These are phyloP conservation scores for Telmatochromis bifrenatus DNA, from an alignment of 2,113 vertebrate species.

Conservation along the genomic window DNA sequence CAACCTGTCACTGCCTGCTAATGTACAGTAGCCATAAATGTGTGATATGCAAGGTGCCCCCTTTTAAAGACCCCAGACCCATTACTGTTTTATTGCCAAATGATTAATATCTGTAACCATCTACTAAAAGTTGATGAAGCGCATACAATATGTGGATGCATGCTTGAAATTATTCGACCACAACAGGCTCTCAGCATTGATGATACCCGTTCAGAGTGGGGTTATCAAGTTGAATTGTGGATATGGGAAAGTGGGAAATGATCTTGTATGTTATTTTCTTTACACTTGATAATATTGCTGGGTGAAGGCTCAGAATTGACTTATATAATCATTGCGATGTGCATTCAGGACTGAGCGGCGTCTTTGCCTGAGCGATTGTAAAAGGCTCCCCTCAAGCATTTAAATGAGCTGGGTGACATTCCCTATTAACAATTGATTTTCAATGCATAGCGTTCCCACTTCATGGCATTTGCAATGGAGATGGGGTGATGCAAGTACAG, in stretches of 20 bases:
- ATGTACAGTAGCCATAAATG: neutral
- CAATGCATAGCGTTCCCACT: neutral
- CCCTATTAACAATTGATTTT: neutral
- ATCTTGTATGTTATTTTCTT: neutral
- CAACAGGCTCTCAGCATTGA: neutral
- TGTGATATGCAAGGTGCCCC: neutral
- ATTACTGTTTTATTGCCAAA: neutral
- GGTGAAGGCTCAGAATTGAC: neutral
- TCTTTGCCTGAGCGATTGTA: neutral
- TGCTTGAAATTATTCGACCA: neutral
- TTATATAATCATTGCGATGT: neutral
- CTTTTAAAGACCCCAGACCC: neutral
- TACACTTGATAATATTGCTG: neutral
- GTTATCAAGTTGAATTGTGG: neutral
- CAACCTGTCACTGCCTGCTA: neutral
- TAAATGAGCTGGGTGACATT: neutral
- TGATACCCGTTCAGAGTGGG: neutral
- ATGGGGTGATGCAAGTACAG: neutral
- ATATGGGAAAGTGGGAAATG: neutral
- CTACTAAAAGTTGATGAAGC: constrained; percentile 2
- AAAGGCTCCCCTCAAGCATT: neutral
- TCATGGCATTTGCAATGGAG: neutral
- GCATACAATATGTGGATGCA: neutral
- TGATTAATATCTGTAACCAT: neutral
- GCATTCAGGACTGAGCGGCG: neutral